Conservation (phyloP, 2,888 invertebrate genomes). For the Pachycephus smyrnensis region DNA sequence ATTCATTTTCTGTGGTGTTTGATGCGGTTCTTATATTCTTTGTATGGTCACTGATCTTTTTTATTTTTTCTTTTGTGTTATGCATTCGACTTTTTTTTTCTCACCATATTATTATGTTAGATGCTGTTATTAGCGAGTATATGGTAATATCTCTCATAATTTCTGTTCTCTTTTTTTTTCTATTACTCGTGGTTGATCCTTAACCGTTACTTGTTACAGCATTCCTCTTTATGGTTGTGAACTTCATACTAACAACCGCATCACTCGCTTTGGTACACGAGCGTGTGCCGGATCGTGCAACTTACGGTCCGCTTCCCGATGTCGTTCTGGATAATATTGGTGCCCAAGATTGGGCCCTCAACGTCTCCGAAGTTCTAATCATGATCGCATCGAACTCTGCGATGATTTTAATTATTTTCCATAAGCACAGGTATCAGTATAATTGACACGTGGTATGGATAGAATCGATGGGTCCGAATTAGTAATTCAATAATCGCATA, state of each 20-base stretch:
- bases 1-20: not conserved
- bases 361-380: conserved; percentile 88
- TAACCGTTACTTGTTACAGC: conserved; percentile 66
- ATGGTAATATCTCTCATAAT: not conserved
- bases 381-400: conserved; percentile 84
- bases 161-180: not conserved
- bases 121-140: not conserved
- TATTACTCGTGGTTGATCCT: not conserved
- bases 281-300: conserved; percentile 82
- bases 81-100: not conserved
- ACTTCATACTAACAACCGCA: conserved; percentile 75
- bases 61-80: not conserved
- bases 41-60: not conserved
- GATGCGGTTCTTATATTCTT: not conserved
- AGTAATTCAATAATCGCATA: not conserved
- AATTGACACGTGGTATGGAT: not conserved
- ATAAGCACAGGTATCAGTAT: conserved; percentile 80
- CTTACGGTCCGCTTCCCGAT: conserved; percentile 84
- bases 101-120: not conserved
- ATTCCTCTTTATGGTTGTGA: conserved; percentile 73
- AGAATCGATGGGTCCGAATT: not conserved
- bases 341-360: conserved; percentile 83
- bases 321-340: conserved; percentile 82
- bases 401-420: conserved; percentile 83
- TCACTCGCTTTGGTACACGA: conserved; percentile 90